Conservation (phyloP, 2,113 vertebrate genomes). For the Notothenia rossii region DNA sequence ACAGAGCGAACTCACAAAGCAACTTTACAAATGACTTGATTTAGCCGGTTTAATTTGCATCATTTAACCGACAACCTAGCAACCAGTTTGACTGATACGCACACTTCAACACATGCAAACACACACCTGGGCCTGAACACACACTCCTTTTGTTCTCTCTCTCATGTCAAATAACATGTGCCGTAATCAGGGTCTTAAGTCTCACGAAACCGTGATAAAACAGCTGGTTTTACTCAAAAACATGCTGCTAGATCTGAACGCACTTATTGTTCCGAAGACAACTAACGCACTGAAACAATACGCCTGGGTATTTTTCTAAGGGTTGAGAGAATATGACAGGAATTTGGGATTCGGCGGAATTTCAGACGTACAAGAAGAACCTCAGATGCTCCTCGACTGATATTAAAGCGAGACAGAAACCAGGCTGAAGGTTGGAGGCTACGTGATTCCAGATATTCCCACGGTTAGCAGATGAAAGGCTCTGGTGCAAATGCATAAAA, state of each 20-base stretch:
- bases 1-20: not conserved
- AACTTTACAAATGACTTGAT: not conserved
- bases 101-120: not conserved
- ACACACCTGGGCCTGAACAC: not conserved
- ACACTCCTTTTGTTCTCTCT: not conserved
- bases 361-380: not conserved
- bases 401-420: not conserved
- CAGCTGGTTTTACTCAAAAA: constrained; percentile 1
- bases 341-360: not conserved
- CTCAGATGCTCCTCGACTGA: not conserved
- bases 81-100: constrained; percentile 19
- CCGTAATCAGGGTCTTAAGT: not conserved
- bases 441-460: no score
- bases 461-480: no score
- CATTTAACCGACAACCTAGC: not conserved
- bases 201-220: not conserved
- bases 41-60: constrained; percentile 30
- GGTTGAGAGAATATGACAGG: not conserved
- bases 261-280: constrained; percentile 20
- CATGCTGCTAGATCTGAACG: not conserved
- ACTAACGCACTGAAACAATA: not conserved
- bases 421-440: no score
- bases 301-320: not conserved
- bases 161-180: not conserved
- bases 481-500: constrained; percentile 46